Base-by-base conservation (phyloP, 2,888 invertebrate genomes). In the Lasioglossum leucozonium region DNA sequence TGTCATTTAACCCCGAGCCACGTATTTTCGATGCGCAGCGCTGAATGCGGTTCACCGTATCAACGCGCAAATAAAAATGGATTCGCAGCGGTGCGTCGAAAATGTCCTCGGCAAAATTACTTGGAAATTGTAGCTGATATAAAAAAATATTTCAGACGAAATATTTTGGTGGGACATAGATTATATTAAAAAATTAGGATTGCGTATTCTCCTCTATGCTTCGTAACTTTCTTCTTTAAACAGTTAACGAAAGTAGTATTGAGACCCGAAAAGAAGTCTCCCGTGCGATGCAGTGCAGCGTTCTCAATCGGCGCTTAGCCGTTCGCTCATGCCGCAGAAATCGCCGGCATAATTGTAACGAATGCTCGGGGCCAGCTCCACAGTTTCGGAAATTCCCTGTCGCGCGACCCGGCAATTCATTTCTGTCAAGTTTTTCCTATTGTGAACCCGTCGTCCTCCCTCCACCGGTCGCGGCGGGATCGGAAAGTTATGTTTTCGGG, bases 1-100 rank as follows among this genome's bases (percentile, higher is more conserved):
- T 55, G 84, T 69, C 84, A 55, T 84, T 76, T 85, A 72, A 84
- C 72, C 18, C 16, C 22, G 11, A n/a, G 11, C 40, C 47, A 42
- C 22, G 30, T 58, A 72, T 82, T 80, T 72, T 58, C 58, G 44
- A 65, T 55, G 51, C n/a, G 72, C 37, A 62, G 13, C 11, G n/a
- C 44, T 62, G 42, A 75, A 69, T 22, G 75, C 44, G 80, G 75
- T 77, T 6, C 34, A 77, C 42, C 75, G 76, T 80, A 69, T 58
- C 69, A 58, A 62, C 47, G 22, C 5, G 58, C 58, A 13, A 26
- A 40, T 77, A 81, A 81, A 81, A 81, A 62, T 72, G 37, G 26
- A 81, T 72, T 62, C 44, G n/a, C n/a, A n/a, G n/a, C n/a, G n/a
- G n/a, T n/a, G n/a, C n/a, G n/a, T n/a, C n/a, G n/a, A n/a, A n/a